Evolutionary conservation across 1,140 invertebrate species (phyloP).

Genomic region (Phocides pigmalion): DNA sequence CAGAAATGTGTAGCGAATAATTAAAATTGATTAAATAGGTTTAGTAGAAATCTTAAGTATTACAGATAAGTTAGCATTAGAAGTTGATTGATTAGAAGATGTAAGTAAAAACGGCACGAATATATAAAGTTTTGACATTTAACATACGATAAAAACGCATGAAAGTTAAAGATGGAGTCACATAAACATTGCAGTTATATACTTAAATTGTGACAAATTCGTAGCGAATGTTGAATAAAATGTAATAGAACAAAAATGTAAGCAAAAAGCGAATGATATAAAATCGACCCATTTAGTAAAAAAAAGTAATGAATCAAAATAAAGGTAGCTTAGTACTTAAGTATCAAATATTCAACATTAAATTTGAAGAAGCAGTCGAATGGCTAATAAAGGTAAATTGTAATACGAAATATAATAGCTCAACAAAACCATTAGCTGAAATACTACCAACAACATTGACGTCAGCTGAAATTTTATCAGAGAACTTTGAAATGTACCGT

Average conservation of each 20-base stretch:
- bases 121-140: too few species aligned
- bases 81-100: too few species aligned
- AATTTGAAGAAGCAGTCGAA: not conserved
- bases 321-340: not conserved
- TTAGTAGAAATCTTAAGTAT: too few species aligned
- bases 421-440: not conserved
- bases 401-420: not conserved
- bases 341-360: not conserved
- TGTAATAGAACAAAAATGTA: too few species aligned
- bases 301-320: not conserved
- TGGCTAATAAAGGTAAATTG: not conserved
- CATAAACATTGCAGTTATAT: too few species aligned
- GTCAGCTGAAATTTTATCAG: not conserved
- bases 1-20: not conserved
- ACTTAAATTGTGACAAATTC: too few species aligned
- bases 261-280: conserved; percentile 9
- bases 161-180: too few species aligned
- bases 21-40: too few species aligned
- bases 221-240: too few species aligned
- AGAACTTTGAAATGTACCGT: conserved; percentile 1
- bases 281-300: conserved; percentile 17
- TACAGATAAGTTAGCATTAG: too few species aligned
- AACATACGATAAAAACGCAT: too few species aligned
- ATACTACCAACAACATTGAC: not conserved
- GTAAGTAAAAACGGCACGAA: too few species aligned